Conservation (phyloP, 1,140 invertebrate genomes). For the Drosophila parabipectinata region DNA sequence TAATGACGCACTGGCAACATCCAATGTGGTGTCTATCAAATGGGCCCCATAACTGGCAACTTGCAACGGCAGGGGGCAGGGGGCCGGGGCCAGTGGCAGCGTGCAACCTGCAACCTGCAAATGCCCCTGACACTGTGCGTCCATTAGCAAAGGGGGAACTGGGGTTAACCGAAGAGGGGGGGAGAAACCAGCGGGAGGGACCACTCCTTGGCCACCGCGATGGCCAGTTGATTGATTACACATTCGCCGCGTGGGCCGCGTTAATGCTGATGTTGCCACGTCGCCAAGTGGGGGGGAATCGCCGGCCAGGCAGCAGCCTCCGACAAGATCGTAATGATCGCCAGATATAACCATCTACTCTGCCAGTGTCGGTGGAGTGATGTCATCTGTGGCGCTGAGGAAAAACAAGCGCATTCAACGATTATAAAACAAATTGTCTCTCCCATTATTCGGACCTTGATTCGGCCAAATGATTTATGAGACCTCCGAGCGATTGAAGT, state of each 20-base stretch:
- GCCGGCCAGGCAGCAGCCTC: conserved; percentile 4
- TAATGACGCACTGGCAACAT: conserved; percentile 57
- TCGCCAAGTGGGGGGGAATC: conserved; percentile 38
- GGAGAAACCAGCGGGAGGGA: not conserved
- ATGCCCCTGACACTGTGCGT: conserved; percentile 73
- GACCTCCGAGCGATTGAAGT: conserved; percentile 5
- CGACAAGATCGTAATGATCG: conserved; percentile 40
- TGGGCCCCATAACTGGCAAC: conserved; percentile 19
- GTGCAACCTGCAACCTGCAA: conserved; percentile 43
- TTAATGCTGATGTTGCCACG: conserved; percentile 62
- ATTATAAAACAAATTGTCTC: conserved; percentile 42
- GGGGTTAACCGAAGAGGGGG: not conserved
- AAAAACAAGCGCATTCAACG: conserved; percentile 42
- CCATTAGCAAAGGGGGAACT: conserved; percentile 57
- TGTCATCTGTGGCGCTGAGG: conserved; percentile 32
- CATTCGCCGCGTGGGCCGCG: conserved; percentile 66
- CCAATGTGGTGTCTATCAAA: conserved; percentile 26
- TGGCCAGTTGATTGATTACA: conserved; percentile 78
- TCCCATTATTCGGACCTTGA: conserved; percentile 29
- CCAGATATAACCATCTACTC: conserved; percentile 5
- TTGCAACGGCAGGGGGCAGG: conserved; percentile 2
- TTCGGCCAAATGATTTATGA: conserved; percentile 22
- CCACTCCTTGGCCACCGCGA: conserved; percentile 61
- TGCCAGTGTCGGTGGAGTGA: conserved; percentile 7
- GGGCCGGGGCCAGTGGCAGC: not conserved